Base-by-base conservation (phyloP, 92 coral and sea anemone genomes). In the Nematostella vectensis region DNA sequence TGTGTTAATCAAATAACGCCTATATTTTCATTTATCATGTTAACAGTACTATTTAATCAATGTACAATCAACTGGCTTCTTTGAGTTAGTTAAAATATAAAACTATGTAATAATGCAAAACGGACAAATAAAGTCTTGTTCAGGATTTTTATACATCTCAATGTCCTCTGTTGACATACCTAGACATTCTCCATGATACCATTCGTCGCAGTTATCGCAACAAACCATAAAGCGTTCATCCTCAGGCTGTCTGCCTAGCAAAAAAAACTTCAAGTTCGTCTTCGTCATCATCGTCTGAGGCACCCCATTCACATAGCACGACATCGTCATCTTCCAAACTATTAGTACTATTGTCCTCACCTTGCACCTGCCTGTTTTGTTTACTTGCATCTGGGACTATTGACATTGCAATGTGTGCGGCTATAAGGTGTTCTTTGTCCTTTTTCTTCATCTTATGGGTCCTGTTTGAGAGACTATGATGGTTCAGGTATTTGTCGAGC, bases 181-280 rank as follows among this genome's bases (percentile, higher is more conserved):
- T 0, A 74, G 19, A 54, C 87, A 80, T 25, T 74, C 81, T 24
- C 58, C 87, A 61, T 75, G 74, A 27, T 27, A 62, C 77, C 87
- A 74, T 28, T 80, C 81, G 54, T 74, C 77, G 25, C 87, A 80
- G 36, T 18, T 19, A 50, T 67, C 73, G 59, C 87, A 80, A 20
- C 81, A 80, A 15, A 80, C 48, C 82, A 67, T 74, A 60, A 68
- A 69, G 25, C 74, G 74, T 26, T 65, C 81, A 68, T 80, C 82
- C 51, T 80, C 87, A 13, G 75, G 76, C 42, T 69, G 69, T 25
- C 87, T 66, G 49, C 74, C 73, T n/a, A 80, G 20, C 18, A 79
- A 56, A 63, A 80, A 80, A 38, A 67, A 3, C 20, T 61, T 63
- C 50, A 27, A 15, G 11, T 72, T 78, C 19, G n/a, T 66, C 76